Conservation (phyloP, 1,140 invertebrate genomes). For the Capitella teleta region DNA sequence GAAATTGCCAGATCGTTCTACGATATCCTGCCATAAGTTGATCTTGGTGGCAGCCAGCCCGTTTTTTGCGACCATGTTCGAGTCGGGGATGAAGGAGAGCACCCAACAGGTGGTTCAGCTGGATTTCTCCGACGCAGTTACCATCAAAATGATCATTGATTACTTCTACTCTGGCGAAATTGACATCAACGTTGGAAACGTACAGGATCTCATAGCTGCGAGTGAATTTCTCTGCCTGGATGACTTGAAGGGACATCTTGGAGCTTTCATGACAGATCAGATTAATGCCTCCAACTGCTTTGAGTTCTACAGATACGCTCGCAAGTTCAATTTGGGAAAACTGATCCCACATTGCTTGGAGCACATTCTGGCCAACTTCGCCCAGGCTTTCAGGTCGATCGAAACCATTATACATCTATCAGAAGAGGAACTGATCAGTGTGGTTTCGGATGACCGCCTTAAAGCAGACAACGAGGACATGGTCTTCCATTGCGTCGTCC, state of each 20-base stretch:
- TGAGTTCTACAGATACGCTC: constrained; percentile 1
- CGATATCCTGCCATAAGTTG: neutral
- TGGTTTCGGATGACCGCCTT: too few species aligned
- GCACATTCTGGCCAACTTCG: too few species aligned
- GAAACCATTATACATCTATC: too few species aligned
- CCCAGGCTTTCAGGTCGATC: too few species aligned
- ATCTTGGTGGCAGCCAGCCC: neutral
- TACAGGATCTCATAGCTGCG: neutral
- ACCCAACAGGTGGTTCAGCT: too few species aligned
- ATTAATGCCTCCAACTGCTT: neutral
- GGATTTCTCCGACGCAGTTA: neutral
- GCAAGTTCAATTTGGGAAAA: too few species aligned
- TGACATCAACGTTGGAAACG: constrained; percentile 3
- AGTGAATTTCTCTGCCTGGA: constrained; percentile 1
- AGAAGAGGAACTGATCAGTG: too few species aligned
- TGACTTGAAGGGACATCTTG: neutral
- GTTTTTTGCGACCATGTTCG: neutral
- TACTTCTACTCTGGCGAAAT: constrained; percentile 3
- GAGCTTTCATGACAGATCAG: neutral
- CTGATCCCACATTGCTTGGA: too few species aligned
- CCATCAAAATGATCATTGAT: neutral
- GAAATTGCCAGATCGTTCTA: too few species aligned
- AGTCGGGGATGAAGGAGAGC: neutral
- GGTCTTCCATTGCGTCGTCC: too few species aligned
- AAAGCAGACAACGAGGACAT: too few species aligned